A percentile compares a stretch with the other conserved stretches of the same genome.
Evolutionary conservation across 2,113 vertebrate genomes (phyloP).

Genomic region (Cromileptes altivelis): DNA sequence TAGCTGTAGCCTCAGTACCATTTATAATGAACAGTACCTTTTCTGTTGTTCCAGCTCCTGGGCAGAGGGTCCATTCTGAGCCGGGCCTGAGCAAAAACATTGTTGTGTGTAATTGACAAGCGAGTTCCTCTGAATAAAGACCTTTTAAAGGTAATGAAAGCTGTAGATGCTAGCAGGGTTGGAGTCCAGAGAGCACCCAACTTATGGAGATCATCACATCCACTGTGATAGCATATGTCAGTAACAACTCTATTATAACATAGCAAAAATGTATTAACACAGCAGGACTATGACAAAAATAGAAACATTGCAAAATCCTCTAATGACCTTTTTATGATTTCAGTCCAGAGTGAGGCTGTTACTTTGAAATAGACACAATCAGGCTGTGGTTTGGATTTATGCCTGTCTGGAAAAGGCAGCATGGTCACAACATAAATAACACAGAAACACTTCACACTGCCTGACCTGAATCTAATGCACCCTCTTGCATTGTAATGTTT

Average conservation of each 20-base stretch:
- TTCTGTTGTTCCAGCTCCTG: conserved; percentile 84
- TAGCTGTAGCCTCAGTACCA: not conserved
- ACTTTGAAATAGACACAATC: not conserved
- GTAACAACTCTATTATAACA: not conserved
- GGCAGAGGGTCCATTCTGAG: conserved; percentile 78
- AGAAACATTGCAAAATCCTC: not conserved
- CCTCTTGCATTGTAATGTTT: not conserved
- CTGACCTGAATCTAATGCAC: not conserved
- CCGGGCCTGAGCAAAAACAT: conserved; percentile 44
- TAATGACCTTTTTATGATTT: not conserved
- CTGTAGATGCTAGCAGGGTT: not conserved
- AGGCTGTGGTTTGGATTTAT: not conserved
- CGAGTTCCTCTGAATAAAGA: not conserved
- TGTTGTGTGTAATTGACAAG: not conserved
- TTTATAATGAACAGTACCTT: conserved; percentile 75
- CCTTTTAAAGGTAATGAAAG: not conserved
- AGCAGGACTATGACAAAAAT: not conserved
- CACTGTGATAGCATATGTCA: not conserved
- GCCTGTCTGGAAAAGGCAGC: not conserved
- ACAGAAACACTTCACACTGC: not conserved
- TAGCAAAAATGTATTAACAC: not conserved
- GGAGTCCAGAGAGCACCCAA: not conserved
- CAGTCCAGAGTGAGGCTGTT: not conserved
- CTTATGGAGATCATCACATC: not conserved
- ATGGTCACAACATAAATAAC: not conserved